A percentile compares a stretch with the other conserved stretches of the same genome.
Evolutionary conservation across 2,113 vertebrate genomes (phyloP).

Genomic region (Vulpes lagopus): DNA sequence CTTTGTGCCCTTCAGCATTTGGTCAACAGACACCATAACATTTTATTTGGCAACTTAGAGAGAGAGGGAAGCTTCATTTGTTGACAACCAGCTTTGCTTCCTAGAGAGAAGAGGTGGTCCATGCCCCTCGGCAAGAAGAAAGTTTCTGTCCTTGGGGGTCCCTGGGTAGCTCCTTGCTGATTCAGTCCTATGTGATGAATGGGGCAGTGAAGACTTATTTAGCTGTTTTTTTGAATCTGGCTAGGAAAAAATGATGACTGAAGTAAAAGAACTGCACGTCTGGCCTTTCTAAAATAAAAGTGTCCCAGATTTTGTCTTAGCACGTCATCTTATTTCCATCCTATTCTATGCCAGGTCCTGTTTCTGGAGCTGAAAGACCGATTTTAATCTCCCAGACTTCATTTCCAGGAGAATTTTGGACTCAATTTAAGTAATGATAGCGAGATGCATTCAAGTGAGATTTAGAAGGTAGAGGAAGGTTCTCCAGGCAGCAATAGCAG

Average conservation of each 20-base stretch:
- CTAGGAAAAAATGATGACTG: slow-evolving; percentile 14
- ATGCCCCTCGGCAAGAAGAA: not conserved
- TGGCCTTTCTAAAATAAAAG: slow-evolving; percentile 9
- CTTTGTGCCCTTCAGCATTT: not conserved
- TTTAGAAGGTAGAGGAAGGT: not conserved
- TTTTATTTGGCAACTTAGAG: not conserved
- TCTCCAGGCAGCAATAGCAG: not conserved
- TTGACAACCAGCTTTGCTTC: not conserved
- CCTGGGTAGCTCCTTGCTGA: not conserved
- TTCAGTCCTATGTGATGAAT: not conserved
- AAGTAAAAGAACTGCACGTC: not conserved
- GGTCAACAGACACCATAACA: not conserved
- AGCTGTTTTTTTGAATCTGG: not conserved
- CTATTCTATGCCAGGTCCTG: not conserved
- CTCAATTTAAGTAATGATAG: not conserved
- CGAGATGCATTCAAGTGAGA: not conserved
- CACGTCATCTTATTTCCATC: not conserved
- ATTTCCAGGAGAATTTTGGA: not conserved
- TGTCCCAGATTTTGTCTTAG: not conserved
- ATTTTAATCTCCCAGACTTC: not conserved
- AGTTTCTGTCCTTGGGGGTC: not conserved
- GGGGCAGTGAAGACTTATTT: not conserved
- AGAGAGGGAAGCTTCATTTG: not conserved
- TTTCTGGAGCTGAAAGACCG: not conserved
- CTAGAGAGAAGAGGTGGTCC: not conserved